phyloP scores from a whole-genome alignment of 2,888 invertebrate species.

The Drosophila nr. medialis region DNA sequence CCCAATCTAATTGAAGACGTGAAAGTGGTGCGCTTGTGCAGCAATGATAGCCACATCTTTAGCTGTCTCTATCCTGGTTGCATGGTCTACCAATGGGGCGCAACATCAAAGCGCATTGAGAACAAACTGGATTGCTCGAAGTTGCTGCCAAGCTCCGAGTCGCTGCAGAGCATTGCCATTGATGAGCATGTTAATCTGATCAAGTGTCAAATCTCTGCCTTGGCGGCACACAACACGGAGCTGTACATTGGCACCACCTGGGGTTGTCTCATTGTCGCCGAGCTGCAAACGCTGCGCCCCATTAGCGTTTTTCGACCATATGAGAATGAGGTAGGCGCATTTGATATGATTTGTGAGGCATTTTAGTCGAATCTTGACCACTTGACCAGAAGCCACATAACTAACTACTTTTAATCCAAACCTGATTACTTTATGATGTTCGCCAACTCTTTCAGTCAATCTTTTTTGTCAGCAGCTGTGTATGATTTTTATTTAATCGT shows the following conservation, averaged over 20 bases:
- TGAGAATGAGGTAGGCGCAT: constrained; percentile 89
- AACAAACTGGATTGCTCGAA: constrained; percentile 96
- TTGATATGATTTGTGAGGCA: not conserved
- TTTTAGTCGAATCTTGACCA: not conserved
- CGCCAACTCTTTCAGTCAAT: not conserved
- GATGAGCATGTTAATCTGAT: constrained; percentile 93
- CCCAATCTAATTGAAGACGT: constrained; percentile 82
- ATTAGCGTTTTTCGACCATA: constrained; percentile 97
- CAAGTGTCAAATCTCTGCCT: constrained; percentile 89
- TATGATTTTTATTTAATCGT: not conserved
- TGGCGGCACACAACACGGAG: constrained; percentile 88
- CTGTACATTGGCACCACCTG: constrained; percentile 97
- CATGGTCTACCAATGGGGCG: constrained; percentile 95
- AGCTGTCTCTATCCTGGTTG: constrained; percentile 95
- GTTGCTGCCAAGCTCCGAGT: constrained; percentile 95
- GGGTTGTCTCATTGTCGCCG: constrained; percentile 97
- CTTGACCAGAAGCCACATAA: not conserved
- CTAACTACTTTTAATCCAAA: not conserved
- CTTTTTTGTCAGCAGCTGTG: not conserved
- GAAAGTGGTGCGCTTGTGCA: constrained; percentile 90
- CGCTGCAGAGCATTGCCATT: constrained; percentile 94
- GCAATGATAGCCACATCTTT: constrained; percentile 88
- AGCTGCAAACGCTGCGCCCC: constrained; percentile 91
- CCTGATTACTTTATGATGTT: not conserved
- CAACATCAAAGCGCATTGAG: constrained; percentile 87